Base-by-base conservation (phyloP, 1,140 invertebrate species). In the Cardiocondyla obscurior region DNA sequence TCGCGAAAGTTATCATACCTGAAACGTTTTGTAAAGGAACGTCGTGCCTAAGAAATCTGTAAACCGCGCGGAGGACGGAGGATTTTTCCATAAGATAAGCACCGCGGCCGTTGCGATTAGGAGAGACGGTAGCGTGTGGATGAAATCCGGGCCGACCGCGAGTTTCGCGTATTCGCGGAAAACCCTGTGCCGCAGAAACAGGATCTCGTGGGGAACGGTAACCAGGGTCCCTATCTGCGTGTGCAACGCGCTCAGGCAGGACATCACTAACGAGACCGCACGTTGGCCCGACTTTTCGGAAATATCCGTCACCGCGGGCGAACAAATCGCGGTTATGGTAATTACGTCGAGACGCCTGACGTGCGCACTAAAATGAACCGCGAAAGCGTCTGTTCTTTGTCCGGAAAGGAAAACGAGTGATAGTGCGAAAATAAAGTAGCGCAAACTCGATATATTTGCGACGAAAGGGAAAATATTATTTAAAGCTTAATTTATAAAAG, bases 51-150 rank as follows among this genome's bases (percentile, higher is more conserved):
- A 1, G 19, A 33, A 6, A 6, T 84, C 73, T 4, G 82, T 49
- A 0, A 86, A 7, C 5, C 72, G 83, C 25, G 69, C 58, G 7
- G 82, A 82, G 19, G 70, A 89, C 1, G 91, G 91, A 12, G 90
- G 89, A 76, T 90, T 83, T 22, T 89, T 91, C 90, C 90, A 90
- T 0, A 92, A 86, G 4, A 89, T 25, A 8, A 92, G 76, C 19
- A 82, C 51, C 22, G 91, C 51, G 8, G 92, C 85, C 0, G 58
- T 44, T 2, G 92, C 28, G n/a, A 93, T 87, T 3, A 93, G 81
- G 5, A 93, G 73, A 0, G 93, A 92, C 0, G 93, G 93, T 8
- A 93, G 76, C 4, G 93, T 93, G 62, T 93, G 93, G 22, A 93
- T 90, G 19, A 93, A 93, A 57, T 93, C 93, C 0, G 91, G 89